Evolutionary conservation across 1,140 invertebrate species (phyloP), one percentile per base, ranked within the genome.

Genomic region (Apis florea): DNA sequence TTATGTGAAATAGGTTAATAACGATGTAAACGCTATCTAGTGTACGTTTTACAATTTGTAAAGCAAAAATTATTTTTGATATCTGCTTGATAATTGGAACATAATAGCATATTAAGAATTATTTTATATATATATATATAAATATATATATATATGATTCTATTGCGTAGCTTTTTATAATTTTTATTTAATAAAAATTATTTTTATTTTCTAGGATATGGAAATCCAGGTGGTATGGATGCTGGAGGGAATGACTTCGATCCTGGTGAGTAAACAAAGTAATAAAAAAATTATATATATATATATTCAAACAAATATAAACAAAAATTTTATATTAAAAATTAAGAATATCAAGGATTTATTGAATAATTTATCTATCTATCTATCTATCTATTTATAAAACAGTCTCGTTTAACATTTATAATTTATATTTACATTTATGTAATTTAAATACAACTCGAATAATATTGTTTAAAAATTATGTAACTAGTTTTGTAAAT

Each of bases 191-290:
- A 83, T 49, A 58, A 21, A 13, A 8, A 17, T 68, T 19, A 31
- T 64, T 49, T 71, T 84, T 85, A 83, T 73, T 72, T 92, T 90
- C 11, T 88, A 94, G 93, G 93, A 89, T 94, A 94, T 93, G 93
- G 93, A 73, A 93, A 93, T 70, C 86, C 93, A 85, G 91, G 93
- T 64, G 91, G 92, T 47, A 92, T 93, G 93, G 93, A 94, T 84
- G 90, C 93, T 85, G 91, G 90, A 76, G 93, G 93, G 71, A 90
- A 93, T 58, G 93, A 94, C 82, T 94, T 94, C 83, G 93, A 94
- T 83, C 93, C 93, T 71, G 92, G 93, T 94, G 83, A 94, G 93
- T 90, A 61, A 72, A 81, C 47, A 26, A 26, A 56, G 0, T 21
- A 12, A 47, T 12, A n/a, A 49, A 53, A 59, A 17, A 10, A 2